Conservation (phyloP, 2,797 vertebrate genomes). For the Macrochelys suwanniensis region DNA sequence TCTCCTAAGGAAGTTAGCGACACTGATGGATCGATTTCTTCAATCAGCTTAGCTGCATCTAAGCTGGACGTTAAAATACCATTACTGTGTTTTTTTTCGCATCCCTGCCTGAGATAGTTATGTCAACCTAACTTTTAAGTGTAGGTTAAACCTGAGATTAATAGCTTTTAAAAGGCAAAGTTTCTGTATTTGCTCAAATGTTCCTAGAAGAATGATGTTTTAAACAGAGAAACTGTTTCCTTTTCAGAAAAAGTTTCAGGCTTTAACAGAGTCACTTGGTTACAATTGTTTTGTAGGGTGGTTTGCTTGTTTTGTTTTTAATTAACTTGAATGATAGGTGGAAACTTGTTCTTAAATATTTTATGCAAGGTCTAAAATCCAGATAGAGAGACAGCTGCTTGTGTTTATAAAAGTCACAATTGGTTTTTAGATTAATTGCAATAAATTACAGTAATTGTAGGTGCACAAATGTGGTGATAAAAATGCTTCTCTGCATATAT, state of each 20-base stretch:
- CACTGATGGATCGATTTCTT: background rate
- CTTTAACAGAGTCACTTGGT: constrained; percentile 65
- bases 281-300: constrained; percentile 57
- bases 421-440: constrained; percentile 50
- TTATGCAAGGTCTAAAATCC: constrained; percentile 39
- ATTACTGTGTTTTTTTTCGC: no score
- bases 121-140: background rate
- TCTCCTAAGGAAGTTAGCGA: background rate
- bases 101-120: background rate
- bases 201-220: constrained; percentile 54
- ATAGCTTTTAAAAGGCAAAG: background rate
- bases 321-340: constrained; percentile 72
- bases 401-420: constrained; percentile 30
- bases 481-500: background rate
- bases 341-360: constrained; percentile 44
- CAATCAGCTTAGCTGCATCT: background rate
- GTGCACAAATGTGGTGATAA: background rate
- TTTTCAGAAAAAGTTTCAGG: constrained; percentile 60
- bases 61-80: background rate
- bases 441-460: background rate
- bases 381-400: constrained; percentile 46
- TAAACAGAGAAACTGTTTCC: constrained; percentile 66
- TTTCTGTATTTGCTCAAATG: background rate
- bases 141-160: background rate
- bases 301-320: constrained; percentile 29